Conservation (phyloP, 2,113 vertebrate species). For the Lepus europaeus region DNA sequence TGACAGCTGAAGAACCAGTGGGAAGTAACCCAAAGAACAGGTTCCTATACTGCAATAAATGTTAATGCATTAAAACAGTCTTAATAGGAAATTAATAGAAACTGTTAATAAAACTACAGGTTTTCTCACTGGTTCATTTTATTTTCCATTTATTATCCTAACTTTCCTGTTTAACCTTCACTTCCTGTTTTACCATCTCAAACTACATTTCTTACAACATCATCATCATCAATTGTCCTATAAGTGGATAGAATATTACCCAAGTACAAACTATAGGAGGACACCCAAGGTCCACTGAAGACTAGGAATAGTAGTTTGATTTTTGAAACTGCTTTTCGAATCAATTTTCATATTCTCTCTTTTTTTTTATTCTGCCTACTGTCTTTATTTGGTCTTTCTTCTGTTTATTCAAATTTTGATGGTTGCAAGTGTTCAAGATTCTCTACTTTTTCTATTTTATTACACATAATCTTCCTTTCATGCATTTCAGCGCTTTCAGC, state of each 20-base stretch:
- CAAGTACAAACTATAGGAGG: not conserved
- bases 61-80: slow-evolving; percentile 20
- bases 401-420: not conserved
- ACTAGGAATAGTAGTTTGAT: not conserved
- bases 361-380: not conserved
- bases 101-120: not conserved
- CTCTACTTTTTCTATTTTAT: not conserved
- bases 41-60: not conserved
- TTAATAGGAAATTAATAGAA: slow-evolving; percentile 46
- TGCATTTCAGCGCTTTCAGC: not conserved
- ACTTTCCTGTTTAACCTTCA: not conserved
- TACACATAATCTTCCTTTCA: not conserved
- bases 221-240: not conserved
- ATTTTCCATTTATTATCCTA: slow-evolving; percentile 3
- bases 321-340: not conserved
- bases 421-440: not conserved
- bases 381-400: not conserved
- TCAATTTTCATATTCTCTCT: not conserved
- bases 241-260: not conserved
- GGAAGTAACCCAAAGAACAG: not conserved
- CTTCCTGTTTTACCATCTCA: not conserved
- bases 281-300: not conserved
- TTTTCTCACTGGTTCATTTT: not conserved
- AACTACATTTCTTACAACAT: not conserved
- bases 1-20: slow-evolving; percentile 38